Base-by-base conservation (phyloP, 2,113 vertebrate species). In the Budorcas taxicolor region DNA sequence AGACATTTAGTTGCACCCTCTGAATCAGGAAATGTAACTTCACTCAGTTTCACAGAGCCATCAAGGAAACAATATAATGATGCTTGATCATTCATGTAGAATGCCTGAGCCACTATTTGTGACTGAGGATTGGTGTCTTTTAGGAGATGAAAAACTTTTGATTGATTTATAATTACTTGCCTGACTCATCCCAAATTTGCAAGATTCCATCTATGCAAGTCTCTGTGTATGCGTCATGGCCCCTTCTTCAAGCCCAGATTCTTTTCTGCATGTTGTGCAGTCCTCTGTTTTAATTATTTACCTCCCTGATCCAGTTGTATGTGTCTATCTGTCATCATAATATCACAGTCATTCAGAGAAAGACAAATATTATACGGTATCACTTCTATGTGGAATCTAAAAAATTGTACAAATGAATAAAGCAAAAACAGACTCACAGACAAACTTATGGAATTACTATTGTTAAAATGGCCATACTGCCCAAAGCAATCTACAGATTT, bases 71-170 rank as follows among this genome's bases (percentile, higher is more conserved):
- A 29, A 9, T 3, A 7, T 8, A 47, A 43, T 3, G 8, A 33
- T 6, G 36, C 5, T 0, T 43, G 15, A 16, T 67, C 50, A 43
- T 19, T 29, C 1, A 0, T 11, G 40, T 31, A 31, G 23, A 14
- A 4, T 45, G 40, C 58, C 58, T 25, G 45, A 58, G 17, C 12
- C 60, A 10, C 40, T 58, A 2, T 40, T 50, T 58, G 9, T 50
- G 60, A 36, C 31, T 15, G 36, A 55, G 31, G 31, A 25, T 16
- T 47, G 29, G 23, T 71, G 50, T 83, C 40, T 57, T 89, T 57
- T 27, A 6, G 58, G 40, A 52, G 52, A 57, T 47, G 21, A 47
- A 67, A 55, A 57, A 2, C 15, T 6, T 57, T 57, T 47, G n/a
- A 47, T n/a, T 36, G 74, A 47, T 23, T 83, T 36, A 83, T 52